Evolutionary conservation across 2,888 invertebrate species (phyloP), one percentile per base, ranked within the genome.

Genomic region (Cephalotes varians): DNA sequence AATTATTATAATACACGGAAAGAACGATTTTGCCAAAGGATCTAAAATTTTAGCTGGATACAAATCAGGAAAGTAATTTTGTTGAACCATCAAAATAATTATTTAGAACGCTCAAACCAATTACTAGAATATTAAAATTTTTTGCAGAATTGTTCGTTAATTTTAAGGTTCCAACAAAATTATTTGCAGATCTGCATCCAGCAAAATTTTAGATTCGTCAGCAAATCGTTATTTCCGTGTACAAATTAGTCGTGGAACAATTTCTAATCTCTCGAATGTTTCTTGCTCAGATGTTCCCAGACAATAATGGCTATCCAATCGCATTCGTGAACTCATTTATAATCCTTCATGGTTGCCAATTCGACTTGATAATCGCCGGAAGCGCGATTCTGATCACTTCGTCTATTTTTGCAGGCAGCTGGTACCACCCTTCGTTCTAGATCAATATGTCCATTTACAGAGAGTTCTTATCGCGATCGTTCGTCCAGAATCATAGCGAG

Each of bases 361-460:
- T 71, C 31, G 21, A 40, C 44, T 31, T 54, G 54, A 40, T 54
- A 28, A 31, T 69, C 31, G 40, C 4, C 31, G 34, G 62, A 40
- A 74, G n/a, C 49, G 31, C 21, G 18, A 18, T 12, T 56, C n/a
- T 56, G 56, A 79, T 79, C 69, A 56, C 54, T 77, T 44, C 12
- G 54, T 71, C 72, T 34, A 25, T 25, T 71, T 18, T 44, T 31
- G 54, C 31, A 65, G 34, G 56, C 56, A 56, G 56, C 56, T 60
- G 25, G 15, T 37, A 25, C 15, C 28, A 54, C 12, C 12, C 12
- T 56, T 44, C 56, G 40, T 71, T 79, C 25, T 44, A 40, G 72
- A 79, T 79, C 77, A 71, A 79, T 79, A 79, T 77, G 71, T 79
- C 56, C 56, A 25, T 47, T 71, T 56, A 47, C 40, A 18, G 56